Evolutionary conservation across 2,888 invertebrate species (phyloP).

Genomic region (Escarpia spicata): DNA sequence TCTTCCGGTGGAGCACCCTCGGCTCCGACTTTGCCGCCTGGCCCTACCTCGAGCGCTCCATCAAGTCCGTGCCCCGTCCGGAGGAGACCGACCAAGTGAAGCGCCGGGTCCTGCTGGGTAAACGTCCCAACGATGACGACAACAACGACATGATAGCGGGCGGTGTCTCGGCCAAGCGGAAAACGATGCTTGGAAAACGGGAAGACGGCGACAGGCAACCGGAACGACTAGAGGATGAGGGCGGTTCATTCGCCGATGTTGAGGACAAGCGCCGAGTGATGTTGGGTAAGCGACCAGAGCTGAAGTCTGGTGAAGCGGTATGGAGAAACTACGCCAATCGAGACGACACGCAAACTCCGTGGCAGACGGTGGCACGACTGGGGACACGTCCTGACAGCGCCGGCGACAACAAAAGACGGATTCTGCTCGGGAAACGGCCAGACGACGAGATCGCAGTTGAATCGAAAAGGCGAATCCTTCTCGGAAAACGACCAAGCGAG

Average conservation of each 20-base stretch:
- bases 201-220: not conserved
- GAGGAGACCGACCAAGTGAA: not conserved
- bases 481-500: not conserved
- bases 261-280: not conserved
- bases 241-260: not conserved
- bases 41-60: not conserved
- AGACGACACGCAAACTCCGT: not conserved
- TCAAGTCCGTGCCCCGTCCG: not conserved
- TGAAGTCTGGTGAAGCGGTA: not conserved
- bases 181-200: conserved; percentile 16
- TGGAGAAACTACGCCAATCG: not conserved
- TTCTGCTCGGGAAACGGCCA: not conserved
- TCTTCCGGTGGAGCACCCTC: not conserved
- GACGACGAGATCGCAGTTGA: not conserved
- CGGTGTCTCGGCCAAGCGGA: not conserved
- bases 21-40: not conserved
- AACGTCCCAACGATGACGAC: not conserved
- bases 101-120: not conserved
- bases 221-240: not conserved
- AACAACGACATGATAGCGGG: not conserved
- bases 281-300: not conserved
- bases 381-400: not conserved
- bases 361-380: not conserved
- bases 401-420: not conserved
- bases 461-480: not conserved